These are phyloP conservation scores for Myioborus melanocephalus DNA, from an alignment of 2,797 vertebrate genomes.

Conservation along the genomic window DNA sequence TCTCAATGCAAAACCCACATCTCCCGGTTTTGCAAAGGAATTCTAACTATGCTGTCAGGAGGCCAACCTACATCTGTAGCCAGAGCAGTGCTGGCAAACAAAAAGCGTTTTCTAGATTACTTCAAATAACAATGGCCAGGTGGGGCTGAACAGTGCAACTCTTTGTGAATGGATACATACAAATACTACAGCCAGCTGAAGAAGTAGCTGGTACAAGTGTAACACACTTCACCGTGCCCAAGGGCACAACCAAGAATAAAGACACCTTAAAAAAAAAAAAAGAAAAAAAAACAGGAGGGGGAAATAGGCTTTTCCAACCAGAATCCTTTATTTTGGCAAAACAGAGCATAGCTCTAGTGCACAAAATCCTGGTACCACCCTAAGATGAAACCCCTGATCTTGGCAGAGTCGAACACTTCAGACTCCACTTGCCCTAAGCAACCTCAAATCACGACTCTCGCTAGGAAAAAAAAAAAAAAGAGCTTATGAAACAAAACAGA, in stretches of 20 bases:
- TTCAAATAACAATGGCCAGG: background rate
- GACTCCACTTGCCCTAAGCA: background rate
- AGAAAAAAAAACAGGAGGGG: accelerated
- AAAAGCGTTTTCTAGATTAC: slow-evolving; percentile 3
- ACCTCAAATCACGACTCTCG: background rate
- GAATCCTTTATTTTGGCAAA: background rate
- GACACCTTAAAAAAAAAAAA: accelerated
- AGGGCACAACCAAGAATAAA: background rate
- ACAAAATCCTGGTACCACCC: background rate
- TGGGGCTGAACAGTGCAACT: background rate
- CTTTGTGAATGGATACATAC: background rate
- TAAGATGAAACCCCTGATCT: background rate
- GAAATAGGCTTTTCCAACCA: accelerated
- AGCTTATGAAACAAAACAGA: background rate
- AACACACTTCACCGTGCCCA: background rate
- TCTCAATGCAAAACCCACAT: background rate
- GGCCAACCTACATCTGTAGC: background rate
- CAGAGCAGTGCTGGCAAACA: background rate
- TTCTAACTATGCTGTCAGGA: background rate
- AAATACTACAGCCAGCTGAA: background rate
- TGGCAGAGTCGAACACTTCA: background rate
- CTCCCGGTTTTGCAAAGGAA: background rate
- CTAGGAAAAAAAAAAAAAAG: background rate
- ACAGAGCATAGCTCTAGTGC: accelerated
- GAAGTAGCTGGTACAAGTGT: background rate